Conservation (phyloP, 1,140 invertebrate genomes). For the Drosophila triauraria region DNA sequence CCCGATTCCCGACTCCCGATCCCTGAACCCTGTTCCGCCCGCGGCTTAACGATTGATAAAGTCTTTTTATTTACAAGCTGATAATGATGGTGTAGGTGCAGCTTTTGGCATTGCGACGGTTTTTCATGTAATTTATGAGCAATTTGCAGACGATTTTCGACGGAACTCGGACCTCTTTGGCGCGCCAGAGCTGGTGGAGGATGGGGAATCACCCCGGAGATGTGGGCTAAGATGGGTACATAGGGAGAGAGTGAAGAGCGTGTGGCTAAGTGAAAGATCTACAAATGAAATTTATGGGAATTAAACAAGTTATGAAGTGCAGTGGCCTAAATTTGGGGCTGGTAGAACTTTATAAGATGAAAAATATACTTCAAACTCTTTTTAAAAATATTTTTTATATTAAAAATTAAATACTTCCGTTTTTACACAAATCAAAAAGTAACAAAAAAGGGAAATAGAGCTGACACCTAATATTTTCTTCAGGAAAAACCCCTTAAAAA, state of each 20-base stretch:
- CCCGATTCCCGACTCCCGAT: too few relatives aligned
- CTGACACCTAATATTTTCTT: not conserved
- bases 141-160: slow-evolving; percentile 63
- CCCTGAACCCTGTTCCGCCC: slow-evolving; percentile 26
- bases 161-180: slow-evolving; percentile 3
- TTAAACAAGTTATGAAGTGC: slow-evolving; percentile 28
- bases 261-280: slow-evolving; percentile 34
- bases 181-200: not conserved
- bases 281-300: slow-evolving; percentile 48
- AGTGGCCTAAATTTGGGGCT: not conserved
- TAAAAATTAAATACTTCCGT: not conserved
- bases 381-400: not conserved
- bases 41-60: slow-evolving; percentile 78
- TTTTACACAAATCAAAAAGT: not conserved
- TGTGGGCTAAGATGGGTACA: not conserved
- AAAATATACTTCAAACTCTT: not conserved
- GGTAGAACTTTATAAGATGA: not conserved
- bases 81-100: slow-evolving; percentile 82
- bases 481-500: not conserved
- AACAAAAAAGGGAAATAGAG: not conserved
- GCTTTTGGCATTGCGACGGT: slow-evolving; percentile 71
- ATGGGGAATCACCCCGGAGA: not conserved
- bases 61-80: slow-evolving; percentile 83
- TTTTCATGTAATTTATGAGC: slow-evolving; percentile 70
- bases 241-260: not conserved